phyloP scores from a whole-genome alignment of 2,113 vertebrate genomes.

The Hippolais icterina region DNA sequence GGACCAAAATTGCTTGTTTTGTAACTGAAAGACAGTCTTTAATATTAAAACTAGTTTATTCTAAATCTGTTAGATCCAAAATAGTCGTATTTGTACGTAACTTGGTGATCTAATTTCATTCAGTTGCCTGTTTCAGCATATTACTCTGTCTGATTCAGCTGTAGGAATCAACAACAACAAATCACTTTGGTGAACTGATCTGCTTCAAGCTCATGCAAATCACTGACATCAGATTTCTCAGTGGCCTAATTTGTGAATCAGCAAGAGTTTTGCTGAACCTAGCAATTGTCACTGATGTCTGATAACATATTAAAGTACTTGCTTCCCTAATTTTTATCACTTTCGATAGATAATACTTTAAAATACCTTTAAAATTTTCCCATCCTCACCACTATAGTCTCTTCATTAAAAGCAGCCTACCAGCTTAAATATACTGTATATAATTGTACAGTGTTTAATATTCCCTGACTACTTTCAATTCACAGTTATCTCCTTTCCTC shows the following conservation, averaged over 20 bases:
- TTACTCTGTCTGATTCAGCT: not conserved
- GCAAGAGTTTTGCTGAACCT: constrained; percentile 38
- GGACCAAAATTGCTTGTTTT: not conserved
- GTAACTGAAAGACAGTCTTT: not conserved
- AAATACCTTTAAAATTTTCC: not conserved
- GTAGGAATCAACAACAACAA: not conserved
- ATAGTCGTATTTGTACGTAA: not conserved
- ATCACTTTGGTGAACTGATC: not conserved
- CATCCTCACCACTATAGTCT: not conserved
- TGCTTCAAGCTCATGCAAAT: not conserved
- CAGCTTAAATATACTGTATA: not conserved
- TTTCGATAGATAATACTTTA: not conserved
- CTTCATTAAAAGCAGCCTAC: not conserved
- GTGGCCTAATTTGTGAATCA: not conserved
- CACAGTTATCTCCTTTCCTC: not conserved
- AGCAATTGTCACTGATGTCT: not conserved
- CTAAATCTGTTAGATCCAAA: not conserved
- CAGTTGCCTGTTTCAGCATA: not conserved
- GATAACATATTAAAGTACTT: constrained; percentile 2
- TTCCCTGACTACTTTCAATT: constrained; percentile 8
- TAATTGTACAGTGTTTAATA: not conserved
- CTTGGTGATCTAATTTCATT: not conserved
- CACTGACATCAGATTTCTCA: constrained; percentile 11
- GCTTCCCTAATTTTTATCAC: not conserved
- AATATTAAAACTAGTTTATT: not conserved